These are phyloP conservation scores for Calyptomena viridis DNA, from an alignment of 2,113 vertebrate genomes.

Conservation along the genomic window DNA sequence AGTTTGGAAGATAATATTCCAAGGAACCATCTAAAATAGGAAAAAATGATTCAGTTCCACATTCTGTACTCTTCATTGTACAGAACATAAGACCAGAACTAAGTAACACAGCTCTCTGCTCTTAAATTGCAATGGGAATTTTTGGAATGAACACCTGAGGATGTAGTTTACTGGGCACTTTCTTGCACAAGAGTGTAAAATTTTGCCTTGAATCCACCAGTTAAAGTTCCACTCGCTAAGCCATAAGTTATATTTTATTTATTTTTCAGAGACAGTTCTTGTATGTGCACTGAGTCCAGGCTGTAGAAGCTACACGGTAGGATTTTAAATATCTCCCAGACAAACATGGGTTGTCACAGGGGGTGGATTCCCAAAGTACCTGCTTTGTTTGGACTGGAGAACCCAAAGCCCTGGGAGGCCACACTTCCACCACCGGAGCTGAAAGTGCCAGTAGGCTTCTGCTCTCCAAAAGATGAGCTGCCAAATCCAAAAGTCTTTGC, in stretches of 20 bases:
- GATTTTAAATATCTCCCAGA: not conserved
- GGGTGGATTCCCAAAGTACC: conserved; percentile 69
- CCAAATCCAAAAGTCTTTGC: conserved; percentile 89
- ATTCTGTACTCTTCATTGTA: not conserved
- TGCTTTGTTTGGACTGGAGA: conserved; percentile 84
- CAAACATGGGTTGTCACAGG: not conserved
- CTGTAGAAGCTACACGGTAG: not conserved
- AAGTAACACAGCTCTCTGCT: not conserved
- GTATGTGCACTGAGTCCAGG: rapidly evolving
- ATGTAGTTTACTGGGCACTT: not conserved
- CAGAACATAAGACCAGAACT: not conserved
- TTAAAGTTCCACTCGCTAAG: not conserved
- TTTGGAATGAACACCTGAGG: not conserved
- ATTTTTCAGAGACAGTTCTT: not conserved
- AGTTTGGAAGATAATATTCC: not conserved
- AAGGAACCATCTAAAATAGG: not conserved
- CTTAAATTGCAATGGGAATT: not conserved
- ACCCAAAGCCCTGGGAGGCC: conserved; percentile 93
- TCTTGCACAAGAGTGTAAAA: not conserved
- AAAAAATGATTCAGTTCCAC: not conserved
- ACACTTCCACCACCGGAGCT: conserved; percentile 87
- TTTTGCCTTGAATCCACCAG: not conserved
- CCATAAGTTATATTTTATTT: not conserved
- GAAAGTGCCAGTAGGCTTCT: conserved; percentile 90
- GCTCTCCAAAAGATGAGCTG: conserved; percentile 84